Base-by-base conservation (phyloP, 2,113 vertebrate genomes). In the Hydrochoerus hydrochaeris region DNA sequence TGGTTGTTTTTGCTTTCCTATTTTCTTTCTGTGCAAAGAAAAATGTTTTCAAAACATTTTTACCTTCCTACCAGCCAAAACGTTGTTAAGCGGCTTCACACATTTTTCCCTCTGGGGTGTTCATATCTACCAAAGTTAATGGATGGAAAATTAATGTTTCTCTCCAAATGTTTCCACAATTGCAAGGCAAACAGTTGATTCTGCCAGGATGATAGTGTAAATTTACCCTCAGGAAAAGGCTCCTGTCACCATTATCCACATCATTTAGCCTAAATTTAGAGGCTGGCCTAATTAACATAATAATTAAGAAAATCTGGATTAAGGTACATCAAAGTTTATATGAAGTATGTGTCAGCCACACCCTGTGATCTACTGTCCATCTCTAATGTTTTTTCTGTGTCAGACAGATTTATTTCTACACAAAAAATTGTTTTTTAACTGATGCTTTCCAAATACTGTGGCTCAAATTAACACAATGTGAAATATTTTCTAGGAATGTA, bases 131-230 rank as follows among this genome's bases (percentile, higher is more conserved):
- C 82, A 95, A 96, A 97, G 95, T 97, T 97, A 97, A 97, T 97
- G 97, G 95, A 97, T 94, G 71, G 96, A 97, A 98, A 97, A 98
- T 98, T 98, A 97, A 98, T 97, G 96, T 97, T 97, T 97, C 96
- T 93, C 46, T 97, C 94, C 96, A 98, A 97, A 95, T 97, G 96
- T 96, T 97, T 94, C 96, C 88, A 97, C 41, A 86, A 94, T 95
- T 94, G 97, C 96, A 96, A 96, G 97, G 96, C 96, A 97, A 97
- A 97, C 95, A 98, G 92, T 97, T 94, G 94, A 94, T 88, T 95
- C 94, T 96, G 95, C 95, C 96, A 98, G 92, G 83, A 97, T 92
- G 81, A 96, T 77, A 91, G 90, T 94, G 49, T 97, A 96, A 97
- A 96, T 97, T 95, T 96, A 69, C 82, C 97, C 90, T 95, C 35